phyloP scores from a whole-genome alignment of 2,888 invertebrate species.

The Plebejus argus region DNA sequence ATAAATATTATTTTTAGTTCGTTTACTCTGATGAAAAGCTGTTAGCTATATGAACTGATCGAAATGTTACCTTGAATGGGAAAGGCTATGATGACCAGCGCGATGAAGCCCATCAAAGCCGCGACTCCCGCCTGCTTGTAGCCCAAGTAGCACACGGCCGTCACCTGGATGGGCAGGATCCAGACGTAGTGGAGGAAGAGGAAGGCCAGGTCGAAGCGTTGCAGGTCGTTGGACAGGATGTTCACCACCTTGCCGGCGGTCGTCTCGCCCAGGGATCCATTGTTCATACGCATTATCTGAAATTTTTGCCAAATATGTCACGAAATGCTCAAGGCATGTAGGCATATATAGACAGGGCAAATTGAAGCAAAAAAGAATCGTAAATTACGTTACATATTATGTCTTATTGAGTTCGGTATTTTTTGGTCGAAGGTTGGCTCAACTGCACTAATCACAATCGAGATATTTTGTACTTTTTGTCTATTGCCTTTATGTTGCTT shows the following conservation, averaged over 20 bases:
- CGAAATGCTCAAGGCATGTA: no score
- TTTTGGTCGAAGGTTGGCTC: no score
- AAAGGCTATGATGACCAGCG: slow-evolving; percentile 84
- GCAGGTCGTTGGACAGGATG: slow-evolving; percentile 92
- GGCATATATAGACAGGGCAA: no score
- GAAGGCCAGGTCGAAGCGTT: slow-evolving; percentile 89
- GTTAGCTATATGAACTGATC: not conserved
- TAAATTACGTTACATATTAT: no score
- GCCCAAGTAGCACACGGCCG: slow-evolving; percentile 85
- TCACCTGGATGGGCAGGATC: slow-evolving; percentile 86
- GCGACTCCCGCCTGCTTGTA: slow-evolving; percentile 84
- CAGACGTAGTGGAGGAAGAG: slow-evolving; percentile 89
- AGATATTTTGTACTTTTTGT: no score
- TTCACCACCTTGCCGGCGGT: slow-evolving; percentile 94
- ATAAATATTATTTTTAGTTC: not conserved
- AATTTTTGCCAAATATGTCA: not conserved
- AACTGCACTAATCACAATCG: no score
- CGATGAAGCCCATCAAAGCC: slow-evolving; percentile 85
- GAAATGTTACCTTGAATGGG: slow-evolving; percentile 85
- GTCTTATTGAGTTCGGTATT: no score
- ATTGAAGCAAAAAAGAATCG: no score
- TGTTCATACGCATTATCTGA: slow-evolving; percentile 74
- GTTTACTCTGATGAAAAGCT: not conserved
- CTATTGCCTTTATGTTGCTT: no score
- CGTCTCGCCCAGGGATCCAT: slow-evolving; percentile 87